Evolutionary conservation across 2,888 invertebrate species (phyloP), one percentile per base, ranked within the genome.

Genomic region (Tethea ocularis): DNA sequence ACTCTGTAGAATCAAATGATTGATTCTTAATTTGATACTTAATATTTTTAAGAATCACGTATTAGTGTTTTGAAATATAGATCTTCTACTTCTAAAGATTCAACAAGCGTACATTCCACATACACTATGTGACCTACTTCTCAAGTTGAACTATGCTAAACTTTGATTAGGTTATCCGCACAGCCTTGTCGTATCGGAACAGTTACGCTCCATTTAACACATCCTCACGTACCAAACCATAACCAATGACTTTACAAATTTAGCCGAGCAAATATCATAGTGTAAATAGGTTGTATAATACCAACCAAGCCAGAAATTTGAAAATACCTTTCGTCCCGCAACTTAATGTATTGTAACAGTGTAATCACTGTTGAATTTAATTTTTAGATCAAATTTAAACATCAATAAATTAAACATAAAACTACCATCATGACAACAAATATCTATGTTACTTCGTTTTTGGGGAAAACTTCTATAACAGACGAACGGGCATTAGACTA

Each of bases 171-270:
- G 57, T 60, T 62, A 59, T 57, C 64, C 61, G 57, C 59, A 53
- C 26, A 20, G 29, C 36, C 54, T 10, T 52, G 29, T 17, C 33
- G 22, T 75, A 75, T 74, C 75, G 64, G 54, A 26, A 51, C 53
- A 62, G 59, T 73, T 70, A 63, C 67, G 61, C 61, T 62, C 68
- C 75, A 69, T 74, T 74, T 58, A 69, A 71, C 71, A 62, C 59
- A 63, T 65, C 61, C 46, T 20, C 46, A n/a, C 15, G 20, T 46
- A 51, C 64, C 56, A 38, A 1, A 55, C 60, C 60, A 56, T 24
- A 15, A 51, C 22, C 36, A 52, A 51, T 23, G 55, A 46, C 41
- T 13, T 51, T 20, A 54, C 22, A 20, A n/a, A 20, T 13, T 36
- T 15, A n/a, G n/a, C 15, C n/a, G 7, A 38, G 1, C 38, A 38